Percentiles rank a stretch among this genome's conserved stretches.
Conservation (phyloP, 2,113 vertebrate species). For the Galeopterus variegatus region DNA sequence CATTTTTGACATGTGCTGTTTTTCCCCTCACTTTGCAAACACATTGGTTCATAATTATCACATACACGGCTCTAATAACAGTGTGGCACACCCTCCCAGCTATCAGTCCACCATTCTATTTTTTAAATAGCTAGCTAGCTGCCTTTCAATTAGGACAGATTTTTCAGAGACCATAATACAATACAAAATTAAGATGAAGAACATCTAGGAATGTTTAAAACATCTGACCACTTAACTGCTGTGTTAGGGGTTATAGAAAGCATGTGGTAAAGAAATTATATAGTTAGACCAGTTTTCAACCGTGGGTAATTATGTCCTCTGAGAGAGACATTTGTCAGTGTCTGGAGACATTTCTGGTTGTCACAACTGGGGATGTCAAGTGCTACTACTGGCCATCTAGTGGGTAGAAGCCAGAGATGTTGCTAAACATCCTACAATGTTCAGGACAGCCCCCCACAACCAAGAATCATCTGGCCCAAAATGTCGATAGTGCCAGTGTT, state of each 20-base stretch:
- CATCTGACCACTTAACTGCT: not conserved
- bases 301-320: not conserved
- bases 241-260: not conserved
- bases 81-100: not conserved
- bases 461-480: not conserved
- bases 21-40: not conserved
- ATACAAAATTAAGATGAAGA: not conserved
- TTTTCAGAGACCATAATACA: not conserved
- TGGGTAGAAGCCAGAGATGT: not conserved
- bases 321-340: not conserved
- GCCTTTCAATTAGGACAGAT: not conserved
- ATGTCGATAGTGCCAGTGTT: not conserved
- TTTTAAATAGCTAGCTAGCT: conserved; percentile 26
- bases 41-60: not conserved
- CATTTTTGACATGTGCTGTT: not conserved
- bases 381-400: not conserved
- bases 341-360: not conserved
- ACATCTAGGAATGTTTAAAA: not conserved
- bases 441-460: too few relatives aligned
- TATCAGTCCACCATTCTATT: not conserved
- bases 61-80: not conserved
- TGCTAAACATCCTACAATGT: not conserved
- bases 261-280: not conserved
- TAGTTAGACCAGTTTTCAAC: not conserved
- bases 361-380: not conserved